A percentile compares a stretch with the other conserved stretches of the same genome.
Conservation (phyloP, 2,113 vertebrate species). For the Aldabrachelys gigantea region DNA sequence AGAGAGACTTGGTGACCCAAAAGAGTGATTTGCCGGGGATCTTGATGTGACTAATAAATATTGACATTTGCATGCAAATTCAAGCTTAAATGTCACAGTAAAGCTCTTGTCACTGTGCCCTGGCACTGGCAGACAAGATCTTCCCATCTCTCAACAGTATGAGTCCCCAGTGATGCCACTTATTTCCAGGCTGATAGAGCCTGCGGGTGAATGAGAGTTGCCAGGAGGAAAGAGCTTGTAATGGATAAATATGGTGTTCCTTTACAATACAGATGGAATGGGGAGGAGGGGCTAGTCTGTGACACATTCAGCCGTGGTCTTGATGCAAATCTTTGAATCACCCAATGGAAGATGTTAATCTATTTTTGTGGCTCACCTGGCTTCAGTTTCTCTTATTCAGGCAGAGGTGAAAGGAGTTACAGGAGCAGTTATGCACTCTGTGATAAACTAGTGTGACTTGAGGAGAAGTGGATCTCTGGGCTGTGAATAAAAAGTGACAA, state of each 20-base stretch:
- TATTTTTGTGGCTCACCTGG: not conserved
- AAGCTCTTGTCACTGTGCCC: conserved; percentile 23
- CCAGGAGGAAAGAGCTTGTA: not conserved
- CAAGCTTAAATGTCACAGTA: conserved; percentile 53
- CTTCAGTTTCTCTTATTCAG: fast-evolving
- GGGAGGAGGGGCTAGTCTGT: not conserved
- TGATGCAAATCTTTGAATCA: not conserved
- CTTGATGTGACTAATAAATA: conserved; percentile 63
- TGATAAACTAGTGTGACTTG: not conserved
- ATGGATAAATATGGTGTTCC: not conserved
- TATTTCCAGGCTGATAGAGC: not conserved
- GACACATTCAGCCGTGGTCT: not conserved
- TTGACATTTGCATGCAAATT: conserved; percentile 59
- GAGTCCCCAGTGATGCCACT: not conserved
- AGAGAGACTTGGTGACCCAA: not conserved
- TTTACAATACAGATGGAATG: not conserved
- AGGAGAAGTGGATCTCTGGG: not conserved
- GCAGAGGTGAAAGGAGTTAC: not conserved
- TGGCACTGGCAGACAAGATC: not conserved
- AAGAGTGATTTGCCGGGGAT: conserved; percentile 25
- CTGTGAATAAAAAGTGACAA: not conserved
- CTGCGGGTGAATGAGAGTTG: not conserved
- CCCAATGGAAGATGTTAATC: fast-evolving
- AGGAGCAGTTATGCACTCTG: not conserved
- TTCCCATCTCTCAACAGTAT: not conserved